Base-by-base conservation (phyloP, 2,797 vertebrate genomes). In the Fistularia commersonii region DNA sequence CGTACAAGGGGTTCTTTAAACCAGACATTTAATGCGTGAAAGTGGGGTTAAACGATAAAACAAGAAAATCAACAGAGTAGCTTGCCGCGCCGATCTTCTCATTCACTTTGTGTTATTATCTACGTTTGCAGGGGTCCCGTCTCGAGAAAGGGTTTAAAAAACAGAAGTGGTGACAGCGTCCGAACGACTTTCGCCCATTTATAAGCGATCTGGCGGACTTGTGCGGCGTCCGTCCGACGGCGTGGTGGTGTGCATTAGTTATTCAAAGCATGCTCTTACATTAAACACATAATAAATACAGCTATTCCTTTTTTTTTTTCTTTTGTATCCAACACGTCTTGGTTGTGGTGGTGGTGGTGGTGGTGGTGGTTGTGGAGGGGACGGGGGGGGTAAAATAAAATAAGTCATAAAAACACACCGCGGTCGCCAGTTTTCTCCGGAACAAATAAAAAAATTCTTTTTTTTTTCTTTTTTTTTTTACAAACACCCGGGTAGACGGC, bases 401-500 rank as follows among this genome's bases (percentile, higher is more conserved):
- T 72, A 76, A 74, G 45, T 82, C 74, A 64, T 73, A 68, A 79
- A 87, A 88, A 85, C 75, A 88, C 79, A 70, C 75, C 33, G 59
- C 41, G 57, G 65, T 51, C 57, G 77, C 67, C 67, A 56, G 64
- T 67, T 68, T 54, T 71, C 65, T 82, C 79, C 62, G 52, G 64
- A 79, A 41, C 66, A 80, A 82, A 84, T 89, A 89, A 85, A 90
- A 90, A 90, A 88, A 89, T 86, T 78, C 23, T 23, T 23, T 23
- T 23, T 23, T 23, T 23, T 23, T 23, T n/a, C n/a, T n/a, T 23
- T 23, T 23, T 23, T 57, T 72, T 76, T 71, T 63, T 87, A 86
- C 80, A 84, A 90, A 89, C 88, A 83, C 80, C 82, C 80, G 83
- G 78, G 77, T 84, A 76, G 83, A 90, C 82, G 54, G 86, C 88